A percentile compares a stretch with the other conserved stretches of the same genome.
Conservation (phyloP, 2,113 vertebrate genomes). For the Genyomyrus donnyi region DNA sequence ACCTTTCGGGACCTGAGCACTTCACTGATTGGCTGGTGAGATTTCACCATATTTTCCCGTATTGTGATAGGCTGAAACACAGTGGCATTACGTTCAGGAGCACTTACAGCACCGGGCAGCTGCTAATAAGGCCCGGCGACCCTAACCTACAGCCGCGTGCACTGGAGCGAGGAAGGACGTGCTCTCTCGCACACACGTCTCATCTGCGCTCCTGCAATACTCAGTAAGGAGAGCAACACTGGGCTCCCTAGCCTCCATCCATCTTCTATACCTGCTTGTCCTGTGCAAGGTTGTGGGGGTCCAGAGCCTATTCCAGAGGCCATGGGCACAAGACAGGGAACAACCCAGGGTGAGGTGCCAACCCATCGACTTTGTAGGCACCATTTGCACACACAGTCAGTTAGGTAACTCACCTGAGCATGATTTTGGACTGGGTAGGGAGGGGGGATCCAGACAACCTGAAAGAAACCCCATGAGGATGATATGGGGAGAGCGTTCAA, state of each 20-base stretch:
- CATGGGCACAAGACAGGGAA: not conserved
- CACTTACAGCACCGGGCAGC: not conserved
- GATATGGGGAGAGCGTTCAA: not conserved
- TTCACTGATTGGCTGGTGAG: not conserved
- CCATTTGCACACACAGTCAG: too few relatives aligned
- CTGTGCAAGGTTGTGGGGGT: not conserved
- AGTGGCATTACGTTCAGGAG: not conserved
- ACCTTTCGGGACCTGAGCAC: not conserved
- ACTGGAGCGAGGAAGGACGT: not conserved
- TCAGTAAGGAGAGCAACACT: not conserved
- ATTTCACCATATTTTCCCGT: not conserved
- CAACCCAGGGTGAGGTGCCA: not conserved
- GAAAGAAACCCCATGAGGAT: not conserved
- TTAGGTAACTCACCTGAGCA: not conserved
- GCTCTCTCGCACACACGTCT: not conserved
- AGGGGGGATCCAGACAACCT: not conserved
- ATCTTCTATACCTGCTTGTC: not conserved
- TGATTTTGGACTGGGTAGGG: not conserved
- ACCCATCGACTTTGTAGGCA: not conserved
- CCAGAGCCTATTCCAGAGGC: not conserved
- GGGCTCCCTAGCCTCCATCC: not conserved
- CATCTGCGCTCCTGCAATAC: not conserved
- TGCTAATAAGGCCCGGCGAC: not conserved
- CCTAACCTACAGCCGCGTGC: not conserved
- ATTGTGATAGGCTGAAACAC: not conserved